Evolutionary conservation across 2,888 invertebrate species (phyloP), one percentile per base, ranked within the genome.

Genomic region (Oegoconia quadripuncta): DNA sequence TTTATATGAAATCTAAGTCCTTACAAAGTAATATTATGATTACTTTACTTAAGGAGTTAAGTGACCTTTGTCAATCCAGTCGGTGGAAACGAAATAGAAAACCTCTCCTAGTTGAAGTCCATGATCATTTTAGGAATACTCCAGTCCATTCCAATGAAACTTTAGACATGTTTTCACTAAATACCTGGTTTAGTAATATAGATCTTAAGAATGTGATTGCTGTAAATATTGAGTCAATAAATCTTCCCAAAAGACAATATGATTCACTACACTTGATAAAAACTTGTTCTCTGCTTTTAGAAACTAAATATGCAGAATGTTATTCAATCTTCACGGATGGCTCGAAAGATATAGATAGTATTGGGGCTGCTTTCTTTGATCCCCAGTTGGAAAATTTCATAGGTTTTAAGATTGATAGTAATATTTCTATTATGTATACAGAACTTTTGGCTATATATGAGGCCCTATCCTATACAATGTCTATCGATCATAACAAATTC

Each of bases 281-380:
- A 18, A n/a, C 9, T 26, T 31, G 14, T 20, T 27, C 20, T n/a
- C 15, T 28, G 31, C 30, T 17, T 15, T 12, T 40, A 29, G 3
- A 14, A 2, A 9, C 11, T n/a, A 28, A 30, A 8, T 41, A 45
- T 28, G 8, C 1, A 0, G 9, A 13, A 1, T 44, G 9, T 16
- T 44, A 45, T 22, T 34, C 32, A 12, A 9, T 47, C 5, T 50
- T 26, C 15, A 42, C 50, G 0, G 50, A 50, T 28, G 46, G 50
- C 7, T 50, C 46, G 1, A 50, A 42, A 7, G 34, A 32, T n/a
- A 25, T 18, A 15, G 8, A 8, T 15, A 39, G 32, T 1, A 27
- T 30, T 2, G 50, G 42, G 4, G 37, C 42, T 3, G 45, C 37
- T 11, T 42, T 43, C 34, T 45, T 25, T 34, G 45, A 50, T 15